Evolutionary conservation across 2,113 vertebrate genomes (phyloP), one percentile per base, ranked within the genome.

Genomic region (Centropristis striata): DNA sequence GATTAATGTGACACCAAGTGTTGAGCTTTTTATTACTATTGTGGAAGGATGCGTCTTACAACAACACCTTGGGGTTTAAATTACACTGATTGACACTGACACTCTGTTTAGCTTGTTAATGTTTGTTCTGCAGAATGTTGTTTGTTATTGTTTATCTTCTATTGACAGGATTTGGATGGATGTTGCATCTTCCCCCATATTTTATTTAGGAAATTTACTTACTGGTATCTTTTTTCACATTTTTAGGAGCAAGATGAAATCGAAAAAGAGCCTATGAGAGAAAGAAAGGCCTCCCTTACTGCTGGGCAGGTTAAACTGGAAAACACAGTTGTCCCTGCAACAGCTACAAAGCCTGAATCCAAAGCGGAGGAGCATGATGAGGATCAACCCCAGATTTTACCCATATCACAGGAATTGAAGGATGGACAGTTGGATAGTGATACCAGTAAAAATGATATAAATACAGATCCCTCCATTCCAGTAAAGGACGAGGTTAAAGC

Each of bases 291-390:
- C 28, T 70, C 69, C 5, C 18, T 73, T 32, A 12, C 77, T 15
- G 20, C 28, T 50, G 78, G 23, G 1, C 39, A 71, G 16, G 94
- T 94, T 75, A 96, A 96, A 89, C 57, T 96, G 59, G 96, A 96
- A 88, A 96, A 93, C 65, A 96, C 93, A 4, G 95, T 96, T 74
- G 84, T 95, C 7, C 94, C 95, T 64, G 95, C 94, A 86, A 92
- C 96, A 92, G 94, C 96, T 92, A 92, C 93, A 84, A 94, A 96
- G 78, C 78, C 90, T 85, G 92, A 87, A 85, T 85, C 90, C 13
- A 78, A 85, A 74, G 27, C 60, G 66, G 81, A 90, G 23, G 77
- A 74, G 23, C 18, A 51, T 27, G 93, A 83, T 49, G 89, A 93
- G 7, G 84, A 89, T 60, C 95, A 94, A 94, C 75, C 94, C 59